These are phyloP conservation scores for Takifugu ocellatus DNA, from an alignment of 2,797 vertebrate species.

Conservation along the genomic window DNA sequence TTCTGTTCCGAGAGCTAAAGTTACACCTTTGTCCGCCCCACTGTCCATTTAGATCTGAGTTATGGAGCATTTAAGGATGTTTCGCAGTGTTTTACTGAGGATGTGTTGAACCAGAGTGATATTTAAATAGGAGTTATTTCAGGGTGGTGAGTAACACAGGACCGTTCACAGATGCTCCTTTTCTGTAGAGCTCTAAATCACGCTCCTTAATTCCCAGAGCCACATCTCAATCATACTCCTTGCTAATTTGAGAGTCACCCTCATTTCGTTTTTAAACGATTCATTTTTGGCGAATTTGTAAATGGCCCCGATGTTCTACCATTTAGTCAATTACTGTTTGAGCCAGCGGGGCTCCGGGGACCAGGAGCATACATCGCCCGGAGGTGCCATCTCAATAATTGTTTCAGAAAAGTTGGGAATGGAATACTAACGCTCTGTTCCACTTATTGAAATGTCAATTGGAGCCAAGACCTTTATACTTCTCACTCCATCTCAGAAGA, in stretches of 20 bases:
- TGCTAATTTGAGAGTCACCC: slow-evolving; percentile 99
- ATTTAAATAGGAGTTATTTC: slow-evolving; percentile 77
- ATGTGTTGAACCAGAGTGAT: slow-evolving; percentile 57
- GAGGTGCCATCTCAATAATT: slow-evolving; percentile 99
- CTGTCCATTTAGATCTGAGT: neutral
- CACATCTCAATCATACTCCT: slow-evolving; percentile 99
- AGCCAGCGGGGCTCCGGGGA: slow-evolving; percentile 98
- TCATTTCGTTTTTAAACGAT: slow-evolving; percentile 99
- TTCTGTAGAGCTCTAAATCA: slow-evolving; percentile 85
- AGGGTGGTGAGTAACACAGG: slow-evolving; percentile 72
- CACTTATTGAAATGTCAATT: slow-evolving; percentile 99
- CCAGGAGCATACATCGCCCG: slow-evolving; percentile 98
- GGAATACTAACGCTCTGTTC: slow-evolving; percentile 98
- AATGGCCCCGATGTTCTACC: slow-evolving; percentile 99
- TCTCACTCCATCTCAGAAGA: slow-evolving; percentile 38
- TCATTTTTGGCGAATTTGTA: slow-evolving; percentile 99
- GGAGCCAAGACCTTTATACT: slow-evolving; percentile 85
- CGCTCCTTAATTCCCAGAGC: slow-evolving; percentile 91
- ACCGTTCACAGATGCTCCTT: slow-evolving; percentile 82
- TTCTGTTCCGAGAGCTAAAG: slow-evolving; percentile 47
- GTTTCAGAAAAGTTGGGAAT: slow-evolving; percentile 99
- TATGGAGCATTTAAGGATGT: slow-evolving; percentile 42
- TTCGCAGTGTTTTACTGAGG: slow-evolving; percentile 43
- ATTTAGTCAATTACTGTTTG: slow-evolving; percentile 99
- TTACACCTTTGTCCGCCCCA: neutral